A percentile compares a stretch with the other conserved stretches of the same genome.
phyloP scores from a whole-genome alignment of 2,113 vertebrate genomes.

The Caretta caretta region DNA sequence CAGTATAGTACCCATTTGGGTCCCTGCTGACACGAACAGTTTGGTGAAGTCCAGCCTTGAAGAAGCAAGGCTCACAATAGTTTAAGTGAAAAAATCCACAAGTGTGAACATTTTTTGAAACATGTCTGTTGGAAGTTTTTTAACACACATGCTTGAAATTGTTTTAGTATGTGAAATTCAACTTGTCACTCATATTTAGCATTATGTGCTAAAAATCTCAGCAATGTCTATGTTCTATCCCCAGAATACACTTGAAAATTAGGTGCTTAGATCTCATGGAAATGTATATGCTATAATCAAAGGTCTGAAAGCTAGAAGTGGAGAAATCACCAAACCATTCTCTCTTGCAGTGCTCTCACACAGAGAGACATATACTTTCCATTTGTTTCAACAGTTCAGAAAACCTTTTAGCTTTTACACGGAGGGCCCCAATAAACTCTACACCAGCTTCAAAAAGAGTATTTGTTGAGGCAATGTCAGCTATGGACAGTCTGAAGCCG shows the following conservation, averaged over 20 bases:
- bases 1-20: background rate
- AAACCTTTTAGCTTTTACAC: background rate
- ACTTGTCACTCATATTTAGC: background rate
- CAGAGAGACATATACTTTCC: background rate
- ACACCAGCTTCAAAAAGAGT: too few species aligned
- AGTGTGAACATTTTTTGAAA: background rate
- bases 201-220: background rate
- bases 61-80: background rate
- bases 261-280: background rate
- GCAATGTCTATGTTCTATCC: background rate
- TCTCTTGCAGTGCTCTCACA: background rate
- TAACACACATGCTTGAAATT: too few species aligned
- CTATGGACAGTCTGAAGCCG: background rate
- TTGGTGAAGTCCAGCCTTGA: background rate
- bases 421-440: background rate
- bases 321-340: background rate
- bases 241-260: background rate
- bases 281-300: background rate
- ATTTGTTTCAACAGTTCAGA: background rate
- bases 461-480: background rate
- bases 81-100: background rate
- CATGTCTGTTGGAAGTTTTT: too few species aligned
- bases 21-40: background rate
- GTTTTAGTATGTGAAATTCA: background rate
- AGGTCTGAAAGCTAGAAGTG: background rate